Evolutionary conservation across 2,113 vertebrate species (phyloP), one percentile per base, ranked within the genome.

Genomic region (Perognathus longimembris): DNA sequence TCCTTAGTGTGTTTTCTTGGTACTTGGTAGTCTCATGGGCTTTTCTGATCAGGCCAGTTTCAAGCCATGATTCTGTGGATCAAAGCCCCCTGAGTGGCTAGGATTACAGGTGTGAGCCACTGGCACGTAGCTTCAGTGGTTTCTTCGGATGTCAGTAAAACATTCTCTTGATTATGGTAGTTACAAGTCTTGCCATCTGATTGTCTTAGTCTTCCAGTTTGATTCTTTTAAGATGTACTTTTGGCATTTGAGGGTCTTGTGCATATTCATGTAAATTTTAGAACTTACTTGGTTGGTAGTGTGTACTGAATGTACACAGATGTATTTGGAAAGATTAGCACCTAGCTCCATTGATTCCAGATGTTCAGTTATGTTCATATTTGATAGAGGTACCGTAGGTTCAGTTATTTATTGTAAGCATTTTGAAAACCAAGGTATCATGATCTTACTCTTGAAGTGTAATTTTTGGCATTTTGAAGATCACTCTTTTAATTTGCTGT

Each of bases 401-500:
- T 64, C 30, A 38, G 22, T 88, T 57, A 54, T 85, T 90, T 76
- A 74, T 76, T 50, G 36, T 78, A 78, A 79, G 28, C 73, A 80
- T 77, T 89, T 86, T n/a, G 63, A 93, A 88, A 45, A 34, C 40
- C 50, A 45, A 93, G 32, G 14, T 73, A 32, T 89, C 69, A 76
- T 76, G 28, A 32, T 76, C 8, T 88, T 85, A 87, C 40, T 84
- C 36, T 76, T 84, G 63, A 90, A 89, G 91, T 95, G 20, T 14
- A n/a, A 93, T 71, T 30, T 54, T 91, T 50, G 78, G 85, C 90
- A 89, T 81, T 61, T 89, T 89, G 89, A 59, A 88, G 61, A 88
- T 61, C 0, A 54, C 70, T 0, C 21, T 85, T 67, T 90, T 95
- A 90, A 78, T 95, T 91, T 97, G 85, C 94, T 97, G 97, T 92